A percentile compares a stretch with the other conserved stretches of the same genome.
phyloP scores from a whole-genome alignment of 2,888 invertebrate genomes.

The Lepidocyrtinus sp. region DNA sequence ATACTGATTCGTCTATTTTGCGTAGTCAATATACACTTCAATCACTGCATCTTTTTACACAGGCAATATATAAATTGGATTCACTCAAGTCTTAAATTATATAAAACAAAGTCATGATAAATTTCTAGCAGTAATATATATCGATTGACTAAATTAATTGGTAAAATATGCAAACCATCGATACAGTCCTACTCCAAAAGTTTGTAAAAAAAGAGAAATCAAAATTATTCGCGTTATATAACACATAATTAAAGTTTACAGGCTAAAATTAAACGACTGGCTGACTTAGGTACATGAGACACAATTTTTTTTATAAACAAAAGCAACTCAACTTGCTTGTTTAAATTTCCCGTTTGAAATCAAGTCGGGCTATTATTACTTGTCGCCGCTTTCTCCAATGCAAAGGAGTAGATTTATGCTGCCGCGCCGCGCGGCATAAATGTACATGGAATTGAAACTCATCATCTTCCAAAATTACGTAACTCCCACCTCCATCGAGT shows the following conservation, averaged over 20 bases:
- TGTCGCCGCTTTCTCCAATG: too few species aligned
- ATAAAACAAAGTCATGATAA: too few species aligned
- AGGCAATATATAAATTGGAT: too few species aligned
- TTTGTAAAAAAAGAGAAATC: background rate
- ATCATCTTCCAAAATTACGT: too few species aligned
- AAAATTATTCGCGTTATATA: background rate
- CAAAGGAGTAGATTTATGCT: too few species aligned
- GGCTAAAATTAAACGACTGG: conserved; percentile 38
- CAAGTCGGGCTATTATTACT: background rate
- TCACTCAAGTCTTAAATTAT: conserved; percentile 38
- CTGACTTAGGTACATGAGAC: conserved; percentile 63
- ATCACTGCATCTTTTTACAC: conserved; percentile 1
- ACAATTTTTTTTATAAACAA: conserved; percentile 37
- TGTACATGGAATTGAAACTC: too few species aligned
- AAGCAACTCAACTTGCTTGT: conserved; percentile 18
- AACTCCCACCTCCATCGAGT: too few species aligned
- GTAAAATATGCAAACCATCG: background rate
- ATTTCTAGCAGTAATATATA: too few species aligned
- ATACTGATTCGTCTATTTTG: conserved; percentile 50
- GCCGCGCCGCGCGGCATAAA: too few species aligned
- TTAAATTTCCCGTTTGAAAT: background rate
- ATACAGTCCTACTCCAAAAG: background rate
- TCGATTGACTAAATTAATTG: conserved; percentile 6
- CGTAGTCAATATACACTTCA: conserved; percentile 18
- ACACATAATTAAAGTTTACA: background rate